phyloP scores from a whole-genome alignment of 2,797 vertebrate species.

The Botia almorhae region DNA sequence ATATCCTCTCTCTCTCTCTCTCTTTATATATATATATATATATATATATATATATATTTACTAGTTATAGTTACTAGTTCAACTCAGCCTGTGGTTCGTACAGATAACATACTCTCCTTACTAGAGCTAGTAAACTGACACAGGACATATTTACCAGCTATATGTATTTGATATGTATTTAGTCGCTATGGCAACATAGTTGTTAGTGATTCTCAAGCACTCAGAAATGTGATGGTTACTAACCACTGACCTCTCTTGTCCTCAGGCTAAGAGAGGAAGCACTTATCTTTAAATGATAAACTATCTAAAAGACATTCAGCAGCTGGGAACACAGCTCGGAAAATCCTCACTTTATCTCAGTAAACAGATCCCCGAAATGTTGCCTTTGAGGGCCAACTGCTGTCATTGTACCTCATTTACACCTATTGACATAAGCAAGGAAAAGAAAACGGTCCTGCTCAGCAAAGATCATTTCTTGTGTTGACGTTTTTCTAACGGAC shows the following conservation, averaged over 20 bases:
- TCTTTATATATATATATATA: too few species aligned
- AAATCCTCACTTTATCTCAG: conserved; percentile 71
- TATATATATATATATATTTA: too few species aligned
- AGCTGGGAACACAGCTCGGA: conserved; percentile 68
- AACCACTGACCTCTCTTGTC: conserved; percentile 58
- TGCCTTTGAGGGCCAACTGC: conserved; percentile 37
- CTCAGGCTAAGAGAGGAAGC: conserved; percentile 61
- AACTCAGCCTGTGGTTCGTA: not conserved
- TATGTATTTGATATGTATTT: not conserved
- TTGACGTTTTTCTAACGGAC: not conserved
- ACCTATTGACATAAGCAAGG: conserved; percentile 2
- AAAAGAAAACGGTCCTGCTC: conserved; percentile 17
- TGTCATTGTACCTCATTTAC: conserved; percentile 43
- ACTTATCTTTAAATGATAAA: conserved; percentile 58
- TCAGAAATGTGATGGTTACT: conserved; percentile 36
- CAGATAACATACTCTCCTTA: not conserved
- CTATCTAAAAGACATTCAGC: conserved; percentile 62
- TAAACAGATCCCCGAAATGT: conserved; percentile 61
- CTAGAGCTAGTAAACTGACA: not conserved
- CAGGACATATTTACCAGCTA: not conserved
- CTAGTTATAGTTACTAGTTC: not conserved
- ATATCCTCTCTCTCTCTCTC: too few species aligned
- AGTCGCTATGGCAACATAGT: not conserved
- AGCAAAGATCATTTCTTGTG: conserved; percentile 18
- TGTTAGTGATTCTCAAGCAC: conserved; percentile 53